These are phyloP conservation scores for Phalacrocorax brasilianus DNA, from an alignment of 2,113 vertebrate species.

Conservation along the genomic window DNA sequence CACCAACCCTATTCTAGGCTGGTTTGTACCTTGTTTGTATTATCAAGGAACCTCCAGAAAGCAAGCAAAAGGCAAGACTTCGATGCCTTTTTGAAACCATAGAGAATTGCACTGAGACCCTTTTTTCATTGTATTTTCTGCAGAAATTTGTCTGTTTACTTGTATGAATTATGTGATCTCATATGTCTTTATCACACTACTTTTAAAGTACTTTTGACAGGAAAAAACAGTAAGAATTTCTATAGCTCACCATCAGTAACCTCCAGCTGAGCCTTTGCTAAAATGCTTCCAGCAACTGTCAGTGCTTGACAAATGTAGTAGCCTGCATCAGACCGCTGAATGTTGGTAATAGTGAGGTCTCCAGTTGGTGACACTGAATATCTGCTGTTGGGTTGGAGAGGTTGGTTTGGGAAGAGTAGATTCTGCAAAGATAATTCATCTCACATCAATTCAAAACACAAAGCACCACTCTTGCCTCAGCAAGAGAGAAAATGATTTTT, in stretches of 20 bases:
- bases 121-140: neutral
- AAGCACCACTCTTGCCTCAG: neutral
- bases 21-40: neutral
- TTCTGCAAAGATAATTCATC: constrained; percentile 81
- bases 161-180: neutral
- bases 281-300: constrained; percentile 96
- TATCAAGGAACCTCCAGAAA: neutral
- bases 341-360: constrained; percentile 91
- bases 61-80: neutral
- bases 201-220: constrained; percentile 1
- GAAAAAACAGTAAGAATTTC: constrained; percentile 9
- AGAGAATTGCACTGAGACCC: neutral
- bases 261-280: constrained; percentile 98
- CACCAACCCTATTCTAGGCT: neutral
- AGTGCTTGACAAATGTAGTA: constrained; percentile 99
- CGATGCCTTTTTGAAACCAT: neutral
- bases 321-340: constrained; percentile 91
- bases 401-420: constrained; percentile 96
- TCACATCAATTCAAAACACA: constrained; percentile 25
- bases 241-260: constrained; percentile 93
- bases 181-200: neutral
- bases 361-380: constrained; percentile 92
- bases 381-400: constrained; percentile 91
- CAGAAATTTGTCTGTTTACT: neutral
- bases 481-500: neutral